A percentile compares a stretch with the other conserved stretches of the same genome.
Evolutionary conservation across 2,888 invertebrate genomes (phyloP).

Genomic region (Conomelus anceps): DNA sequence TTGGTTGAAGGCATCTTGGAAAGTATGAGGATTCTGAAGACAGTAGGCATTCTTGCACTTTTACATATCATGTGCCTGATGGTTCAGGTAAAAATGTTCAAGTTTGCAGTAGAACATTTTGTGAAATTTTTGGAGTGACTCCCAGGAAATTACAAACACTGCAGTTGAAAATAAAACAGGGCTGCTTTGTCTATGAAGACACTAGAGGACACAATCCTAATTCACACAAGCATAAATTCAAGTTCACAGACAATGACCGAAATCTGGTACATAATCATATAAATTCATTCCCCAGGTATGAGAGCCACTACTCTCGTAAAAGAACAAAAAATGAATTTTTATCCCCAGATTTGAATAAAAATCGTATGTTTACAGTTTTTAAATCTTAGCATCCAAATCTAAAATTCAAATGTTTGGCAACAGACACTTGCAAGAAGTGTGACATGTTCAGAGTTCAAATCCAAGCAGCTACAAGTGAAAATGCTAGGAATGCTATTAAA

Average conservation of each 20-base stretch:
- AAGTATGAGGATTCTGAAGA: constrained; percentile 12
- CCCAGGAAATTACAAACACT: constrained; percentile 16
- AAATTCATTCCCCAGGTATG: constrained; percentile 18
- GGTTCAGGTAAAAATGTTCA: constrained; percentile 19
- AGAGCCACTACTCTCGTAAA: constrained; percentile 19
- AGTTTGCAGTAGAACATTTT: constrained; percentile 18
- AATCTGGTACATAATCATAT: constrained; percentile 15
- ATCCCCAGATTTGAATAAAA: constrained; percentile 19
- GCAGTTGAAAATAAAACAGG: constrained; percentile 8
- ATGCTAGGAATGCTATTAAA: neutral
- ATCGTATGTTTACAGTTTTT: constrained; percentile 15
- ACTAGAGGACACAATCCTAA: constrained; percentile 14
- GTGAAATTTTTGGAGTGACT: constrained; percentile 12
- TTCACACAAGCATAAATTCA: constrained; percentile 15
- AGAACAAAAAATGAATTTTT: constrained; percentile 17
- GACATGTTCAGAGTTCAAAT: constrained; percentile 7
- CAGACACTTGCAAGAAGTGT: constrained; percentile 23
- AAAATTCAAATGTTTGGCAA: constrained; percentile 16
- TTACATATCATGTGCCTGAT: constrained; percentile 11
- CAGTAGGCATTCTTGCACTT: constrained; percentile 16
- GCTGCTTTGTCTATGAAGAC: constrained; percentile 14
- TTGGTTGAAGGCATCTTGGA: no score
- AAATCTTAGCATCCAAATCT: constrained; percentile 11
- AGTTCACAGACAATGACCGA: constrained; percentile 19
- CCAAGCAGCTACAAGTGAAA: neutral